Base-by-base conservation (phyloP, 1,140 invertebrate species). In the Brachionus manjavacas region DNA sequence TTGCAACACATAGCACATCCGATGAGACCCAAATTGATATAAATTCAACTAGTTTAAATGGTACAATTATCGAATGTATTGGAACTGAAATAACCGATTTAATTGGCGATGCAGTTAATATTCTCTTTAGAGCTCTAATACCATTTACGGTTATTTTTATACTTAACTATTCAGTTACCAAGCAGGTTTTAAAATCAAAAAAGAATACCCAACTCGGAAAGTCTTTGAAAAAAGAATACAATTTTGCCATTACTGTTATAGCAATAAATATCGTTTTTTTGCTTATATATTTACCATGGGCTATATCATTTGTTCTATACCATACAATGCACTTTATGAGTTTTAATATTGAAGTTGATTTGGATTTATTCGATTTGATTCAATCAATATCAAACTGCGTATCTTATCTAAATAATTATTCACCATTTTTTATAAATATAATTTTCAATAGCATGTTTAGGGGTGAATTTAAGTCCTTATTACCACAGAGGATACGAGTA, bases 241-340 rank as follows among this genome's bases (percentile, higher is more conserved):
- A 43, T 12, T 74, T 74, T 74, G 70, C 70, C 12, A 74, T 74
- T 1, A 41, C 70, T 41, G 39, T 74, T 23, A 41, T 74, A 16
- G 31, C 39, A n/a, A 74, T 74, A 43, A 74, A 74, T 74, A 20
- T 74, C 43, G 39, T 74, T 16, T 74, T 74, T 74, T 35, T 70
- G 12, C 35, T 70, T 16, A 70, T 70, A n/a, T 70, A 39, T 70
- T n/a, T 70, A 14, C 66, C 31, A 16, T 39, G 70, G 70, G 31
- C 70, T 12, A 16, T 43, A 41, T 74, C 70, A 11, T 41, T 41
- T 74, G n/a, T 74, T 41, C 8, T 41, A 9, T 74, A 74, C 3
- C 31, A 74, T 41, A 20, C 39, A 41, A 41, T 74, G 31, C 70
- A 74, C 43, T 74, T 74, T 74, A 41, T 41, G 14, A 43, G 39